Base-by-base conservation (phyloP, 35 echinoderm and acorn worm species). In the Lytechinus variegatus region DNA sequence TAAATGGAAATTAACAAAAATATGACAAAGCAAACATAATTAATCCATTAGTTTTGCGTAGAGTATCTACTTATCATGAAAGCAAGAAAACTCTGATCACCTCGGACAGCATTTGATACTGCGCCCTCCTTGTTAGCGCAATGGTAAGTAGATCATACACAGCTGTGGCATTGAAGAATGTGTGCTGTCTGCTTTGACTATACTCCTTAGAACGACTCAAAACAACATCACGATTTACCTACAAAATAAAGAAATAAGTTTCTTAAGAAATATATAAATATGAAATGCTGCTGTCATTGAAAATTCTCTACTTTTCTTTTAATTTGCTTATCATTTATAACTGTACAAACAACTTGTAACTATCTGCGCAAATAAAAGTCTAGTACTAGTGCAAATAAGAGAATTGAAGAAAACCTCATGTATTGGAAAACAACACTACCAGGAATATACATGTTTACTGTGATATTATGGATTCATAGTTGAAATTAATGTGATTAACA, bases 111-210 rank as follows among this genome's bases (percentile, higher is more conserved):
- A 99, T 94, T 52, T 91, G 57, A 92, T 96, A 99, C 94, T 99
- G 98, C 24, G 97, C 95, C 88, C 97, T 97, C 86, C 97, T 97
- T 1, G 95, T 95, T 1, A 99, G 94, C 8, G 97, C 95, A 16
- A 99, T 99, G 21, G 98, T 95, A 28, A 99, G 93, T 9, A 99
- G 94, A 86, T 99, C 98, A 97, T 99, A 97, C 6, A 99, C 95
- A 56, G 98, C 98, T 1, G 96, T 97, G 44, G 96, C 97, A 92
- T 99, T 96, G 44, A 97, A 96, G 55, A 98, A 96, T 4, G 98
- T 92, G 58, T 99, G 97, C 60, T 96, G 87, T 87, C 98, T 95
- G 66, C 95, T 97, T 14, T 95, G 55, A n/a, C 96, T 86, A 33
- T 98, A 96, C 95, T 99, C 98, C 52, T 95, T 94, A 13, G 97